Conservation (phyloP, 2,797 vertebrate genomes). For the Danio albolineatus region DNA sequence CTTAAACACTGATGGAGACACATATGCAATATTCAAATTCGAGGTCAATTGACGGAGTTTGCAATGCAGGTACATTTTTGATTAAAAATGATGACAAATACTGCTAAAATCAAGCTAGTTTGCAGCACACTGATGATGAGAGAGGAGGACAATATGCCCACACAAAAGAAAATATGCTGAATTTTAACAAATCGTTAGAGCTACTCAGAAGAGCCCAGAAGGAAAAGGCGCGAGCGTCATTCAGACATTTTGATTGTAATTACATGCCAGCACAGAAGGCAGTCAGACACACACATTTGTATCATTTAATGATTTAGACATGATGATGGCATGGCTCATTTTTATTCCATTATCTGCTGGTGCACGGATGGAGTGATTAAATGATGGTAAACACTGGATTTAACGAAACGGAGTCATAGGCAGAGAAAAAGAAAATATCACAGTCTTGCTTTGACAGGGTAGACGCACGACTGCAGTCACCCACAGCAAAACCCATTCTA, state of each 20-base stretch:
- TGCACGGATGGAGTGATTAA: slow-evolving; percentile 17
- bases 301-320: slow-evolving; percentile 32
- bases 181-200: slow-evolving; percentile 24
- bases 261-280: slow-evolving; percentile 49
- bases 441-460: slow-evolving; percentile 14
- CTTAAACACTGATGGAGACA: neutral
- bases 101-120: slow-evolving; percentile 17
- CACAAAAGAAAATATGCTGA: slow-evolving; percentile 34
- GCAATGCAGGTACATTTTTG: neutral
- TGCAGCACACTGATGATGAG: slow-evolving; percentile 9
- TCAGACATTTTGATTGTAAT: slow-evolving; percentile 58
- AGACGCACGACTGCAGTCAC: slow-evolving; percentile 53
- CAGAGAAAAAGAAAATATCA: slow-evolving; percentile 4
- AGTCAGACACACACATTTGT: slow-evolving; percentile 22
- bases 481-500: slow-evolving; percentile 47
- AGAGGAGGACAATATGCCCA: slow-evolving; percentile 30
- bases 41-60: neutral
- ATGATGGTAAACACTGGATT: slow-evolving; percentile 21
- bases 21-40: neutral
- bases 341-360: slow-evolving; percentile 37
- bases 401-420: slow-evolving; percentile 37
- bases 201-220: slow-evolving; percentile 49
- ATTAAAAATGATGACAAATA: slow-evolving; percentile 14
- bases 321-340: slow-evolving; percentile 34
- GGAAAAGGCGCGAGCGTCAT: slow-evolving; percentile 12